Conservation (phyloP, 2,888 invertebrate species). For the Hyalella azteca region DNA sequence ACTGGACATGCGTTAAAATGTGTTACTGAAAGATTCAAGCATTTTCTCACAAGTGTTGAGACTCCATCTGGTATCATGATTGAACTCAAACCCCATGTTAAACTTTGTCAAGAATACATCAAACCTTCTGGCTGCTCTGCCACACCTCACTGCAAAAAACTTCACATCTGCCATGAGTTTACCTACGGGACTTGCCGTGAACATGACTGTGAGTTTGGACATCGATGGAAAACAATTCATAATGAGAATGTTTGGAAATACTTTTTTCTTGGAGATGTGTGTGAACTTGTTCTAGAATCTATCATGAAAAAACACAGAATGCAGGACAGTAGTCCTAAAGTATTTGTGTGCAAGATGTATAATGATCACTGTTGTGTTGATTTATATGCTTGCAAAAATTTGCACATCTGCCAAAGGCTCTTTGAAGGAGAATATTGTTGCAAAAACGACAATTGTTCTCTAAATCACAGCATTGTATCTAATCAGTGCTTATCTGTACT, state of each 20-base stretch:
- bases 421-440: background rate
- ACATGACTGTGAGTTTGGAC: background rate
- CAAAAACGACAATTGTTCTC: background rate
- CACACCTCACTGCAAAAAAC: background rate
- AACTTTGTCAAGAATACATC: conserved; percentile 5
- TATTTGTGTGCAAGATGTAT: background rate
- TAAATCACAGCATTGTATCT: background rate
- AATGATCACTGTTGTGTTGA: background rate
- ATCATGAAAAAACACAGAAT: background rate
- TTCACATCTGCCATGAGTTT: conserved; percentile 22
- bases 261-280: conserved; percentile 2
- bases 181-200: background rate
- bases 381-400: background rate
- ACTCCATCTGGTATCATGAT: background rate
- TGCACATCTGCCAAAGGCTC: conserved; percentile 10
- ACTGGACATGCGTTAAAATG: background rate
- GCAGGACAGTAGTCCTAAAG: background rate
- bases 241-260: conserved; percentile 12
- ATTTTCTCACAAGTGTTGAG: background rate
- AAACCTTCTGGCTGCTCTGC: background rate
- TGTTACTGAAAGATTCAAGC: background rate
- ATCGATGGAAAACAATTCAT: background rate
- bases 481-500: background rate
- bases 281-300: background rate
- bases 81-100: conserved; percentile 2